Base-by-base conservation (phyloP, 2,888 invertebrate species). In the Entomobrya proxima region DNA sequence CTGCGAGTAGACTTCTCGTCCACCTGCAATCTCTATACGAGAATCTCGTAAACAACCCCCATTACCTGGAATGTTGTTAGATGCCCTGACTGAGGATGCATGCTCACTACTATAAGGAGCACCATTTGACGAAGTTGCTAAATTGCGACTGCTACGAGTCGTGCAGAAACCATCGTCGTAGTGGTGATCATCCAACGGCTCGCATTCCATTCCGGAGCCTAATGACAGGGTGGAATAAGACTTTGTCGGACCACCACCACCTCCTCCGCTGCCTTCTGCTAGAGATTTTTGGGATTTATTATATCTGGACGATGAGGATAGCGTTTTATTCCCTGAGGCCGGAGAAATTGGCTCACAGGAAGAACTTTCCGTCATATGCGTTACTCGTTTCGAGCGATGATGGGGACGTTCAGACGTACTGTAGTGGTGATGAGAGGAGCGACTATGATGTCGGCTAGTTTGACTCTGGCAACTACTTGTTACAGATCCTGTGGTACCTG, bases 1-100 rank as follows among this genome's bases (percentile, higher is more conserved):
- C 92, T 96, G 95, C 52, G 96, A 96, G 92, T 95, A 96, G 88
- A 96, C 94, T 92, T 96, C 96, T 85, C 96, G 94, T 86, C 96
- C 96, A 90, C 96, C 96, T 80, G 96, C 96, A 91, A 95, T 94
- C 92, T 95, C 94, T 91, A 95, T 94, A 92, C 90, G 88, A 30
- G 90, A 90, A 85, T 90, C 90, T 40, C 89, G 88, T 50, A 89
- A 86, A 61, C 86, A 87, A 7, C 83, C 78, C 76, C 87, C 86
- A 27, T 77, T 82, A 18, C 86, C 87, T 58, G 78, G 78, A 3
- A 78, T 32, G 61, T 77, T 78, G 11, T 44, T 67, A 3, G 67
- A 37, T 27, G 64, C 72, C 18, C 79, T 50, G 15, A 55, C 32
- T 1, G 81, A 52, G 37, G 79, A 21, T 35, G 80, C 74, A 47